Conservation (phyloP, 2,888 invertebrate species). For the Leucophenga maculata region DNA sequence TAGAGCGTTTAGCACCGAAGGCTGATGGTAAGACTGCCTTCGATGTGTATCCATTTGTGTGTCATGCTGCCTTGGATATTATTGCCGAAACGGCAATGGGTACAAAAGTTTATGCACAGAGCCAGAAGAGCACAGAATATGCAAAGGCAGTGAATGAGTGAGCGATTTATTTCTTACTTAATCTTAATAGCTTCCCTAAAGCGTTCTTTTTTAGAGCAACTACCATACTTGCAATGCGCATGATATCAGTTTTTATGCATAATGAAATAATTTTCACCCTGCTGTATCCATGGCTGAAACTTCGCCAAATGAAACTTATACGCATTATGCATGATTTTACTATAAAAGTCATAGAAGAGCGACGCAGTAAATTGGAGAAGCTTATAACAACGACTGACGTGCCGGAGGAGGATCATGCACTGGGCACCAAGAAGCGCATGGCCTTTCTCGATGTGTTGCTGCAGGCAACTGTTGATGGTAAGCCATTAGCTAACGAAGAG, state of each 20-base stretch:
- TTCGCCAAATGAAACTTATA: constrained; percentile 40
- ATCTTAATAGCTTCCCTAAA: no score
- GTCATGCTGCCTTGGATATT: constrained; percentile 76
- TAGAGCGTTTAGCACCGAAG: constrained; percentile 74
- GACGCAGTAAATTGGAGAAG: constrained; percentile 40
- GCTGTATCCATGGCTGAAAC: constrained; percentile 33
- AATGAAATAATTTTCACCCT: constrained; percentile 40
- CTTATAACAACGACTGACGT: background rate
- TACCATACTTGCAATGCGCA: constrained; percentile 56
- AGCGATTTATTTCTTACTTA: constrained; percentile 14
- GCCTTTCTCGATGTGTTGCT: constrained; percentile 80
- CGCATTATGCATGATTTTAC: constrained; percentile 56
- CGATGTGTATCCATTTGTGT: constrained; percentile 77
- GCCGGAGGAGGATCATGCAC: constrained; percentile 39
- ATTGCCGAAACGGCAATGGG: constrained; percentile 72
- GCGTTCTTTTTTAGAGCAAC: constrained; percentile 48
- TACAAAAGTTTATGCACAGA: constrained; percentile 73
- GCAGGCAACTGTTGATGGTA: constrained; percentile 75
- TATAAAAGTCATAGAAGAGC: constrained; percentile 52
- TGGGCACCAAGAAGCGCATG: constrained; percentile 76
- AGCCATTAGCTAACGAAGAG: constrained; percentile 75
- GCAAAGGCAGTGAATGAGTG: constrained; percentile 80
- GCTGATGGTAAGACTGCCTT: constrained; percentile 69
- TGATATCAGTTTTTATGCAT: constrained; percentile 52
- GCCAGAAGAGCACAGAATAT: constrained; percentile 78